A percentile compares a stretch with the other conserved stretches of the same genome.
Evolutionary conservation across 2,113 vertebrate species (phyloP).

Genomic region (Ceuthmochares aereus): DNA sequence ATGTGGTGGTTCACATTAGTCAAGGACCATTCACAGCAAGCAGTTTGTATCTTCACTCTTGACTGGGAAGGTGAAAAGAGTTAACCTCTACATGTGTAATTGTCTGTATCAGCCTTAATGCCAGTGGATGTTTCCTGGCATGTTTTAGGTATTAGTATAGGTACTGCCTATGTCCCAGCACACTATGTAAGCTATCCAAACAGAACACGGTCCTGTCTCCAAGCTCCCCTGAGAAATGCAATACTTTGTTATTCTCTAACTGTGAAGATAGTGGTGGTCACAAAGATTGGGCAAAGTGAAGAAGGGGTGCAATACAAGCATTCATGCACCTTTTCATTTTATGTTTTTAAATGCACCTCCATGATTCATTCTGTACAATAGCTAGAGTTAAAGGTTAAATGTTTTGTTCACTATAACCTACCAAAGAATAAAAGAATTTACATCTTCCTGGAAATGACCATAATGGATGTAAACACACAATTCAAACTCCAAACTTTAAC

Average conservation of each 20-base stretch:
- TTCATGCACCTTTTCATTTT: neutral
- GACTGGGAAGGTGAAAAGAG: neutral
- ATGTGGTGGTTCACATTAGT: neutral
- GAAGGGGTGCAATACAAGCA: fast-evolving
- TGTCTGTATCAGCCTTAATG: neutral
- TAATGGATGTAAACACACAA: neutral
- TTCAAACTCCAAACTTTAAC: neutral
- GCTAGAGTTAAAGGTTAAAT: neutral
- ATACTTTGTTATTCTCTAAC: neutral
- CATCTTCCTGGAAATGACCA: neutral
- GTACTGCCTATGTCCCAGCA: neutral
- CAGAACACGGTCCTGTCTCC: neutral
- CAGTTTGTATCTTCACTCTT: neutral
- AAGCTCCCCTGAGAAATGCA: neutral
- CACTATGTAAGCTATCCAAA: neutral
- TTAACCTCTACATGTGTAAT: too few species aligned
- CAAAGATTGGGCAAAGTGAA: neutral
- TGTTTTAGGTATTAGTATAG: neutral
- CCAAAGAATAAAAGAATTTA: neutral
- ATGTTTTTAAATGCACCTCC: neutral
- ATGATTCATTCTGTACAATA: neutral
- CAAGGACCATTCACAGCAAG: neutral
- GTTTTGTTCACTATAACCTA: neutral
- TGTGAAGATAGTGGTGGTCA: neutral
- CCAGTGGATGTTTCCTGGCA: neutral